A percentile compares a stretch with the other conserved stretches of the same genome.
Conservation (phyloP, 2,888 invertebrate genomes). For the Xanthia togata region DNA sequence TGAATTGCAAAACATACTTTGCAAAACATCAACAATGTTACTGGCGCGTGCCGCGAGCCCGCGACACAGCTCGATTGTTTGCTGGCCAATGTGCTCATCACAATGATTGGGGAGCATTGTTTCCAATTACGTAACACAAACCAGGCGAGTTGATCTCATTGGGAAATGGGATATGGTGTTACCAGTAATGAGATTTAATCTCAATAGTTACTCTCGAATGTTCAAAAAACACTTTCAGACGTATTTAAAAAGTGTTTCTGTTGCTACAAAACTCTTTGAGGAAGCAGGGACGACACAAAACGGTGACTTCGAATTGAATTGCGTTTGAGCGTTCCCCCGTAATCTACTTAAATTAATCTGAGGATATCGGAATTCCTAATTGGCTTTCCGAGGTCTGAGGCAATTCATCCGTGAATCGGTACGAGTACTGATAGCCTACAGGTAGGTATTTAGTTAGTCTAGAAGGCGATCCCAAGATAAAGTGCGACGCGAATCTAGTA, state of each 20-base stretch:
- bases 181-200: conserved; percentile 26
- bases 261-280: background rate
- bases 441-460: background rate
- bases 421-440: background rate
- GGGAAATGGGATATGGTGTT: conserved; percentile 25
- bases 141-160: conserved; percentile 26
- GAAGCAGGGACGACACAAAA: background rate
- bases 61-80: conserved; percentile 49
- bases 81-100: conserved; percentile 58
- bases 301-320: background rate
- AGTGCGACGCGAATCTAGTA: background rate
- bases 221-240: background rate
- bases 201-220: background rate
- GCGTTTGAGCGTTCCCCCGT: background rate
- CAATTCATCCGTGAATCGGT: background rate
- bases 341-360: conserved; percentile 1
- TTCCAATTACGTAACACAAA: conserved; percentile 50
- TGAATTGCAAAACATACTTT: conserved; percentile 47
- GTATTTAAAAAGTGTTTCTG: background rate
- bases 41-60: conserved; percentile 45
- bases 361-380: conserved; percentile 18
- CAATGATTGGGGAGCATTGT: conserved; percentile 58
- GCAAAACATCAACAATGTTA: conserved; percentile 49
- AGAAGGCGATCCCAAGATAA: background rate
- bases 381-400: background rate